These are phyloP conservation scores for Drosophila teissieri DNA, from an alignment of 1,140 invertebrate genomes.

Conservation along the genomic window DNA sequence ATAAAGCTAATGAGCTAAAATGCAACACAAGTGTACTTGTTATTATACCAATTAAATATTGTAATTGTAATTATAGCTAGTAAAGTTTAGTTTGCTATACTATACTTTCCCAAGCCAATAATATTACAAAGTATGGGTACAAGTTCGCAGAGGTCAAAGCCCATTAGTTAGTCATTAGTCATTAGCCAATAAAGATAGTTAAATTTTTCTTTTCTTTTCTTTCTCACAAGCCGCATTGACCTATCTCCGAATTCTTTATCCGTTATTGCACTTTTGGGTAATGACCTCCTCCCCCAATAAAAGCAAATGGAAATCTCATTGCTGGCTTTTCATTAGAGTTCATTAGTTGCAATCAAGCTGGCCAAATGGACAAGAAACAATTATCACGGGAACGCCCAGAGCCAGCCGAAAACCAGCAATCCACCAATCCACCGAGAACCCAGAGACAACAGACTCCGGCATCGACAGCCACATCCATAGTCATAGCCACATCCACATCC, in stretches of 20 bases:
- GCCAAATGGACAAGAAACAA: conserved; percentile 80
- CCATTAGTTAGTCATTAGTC: neutral
- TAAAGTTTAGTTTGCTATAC: too few species aligned
- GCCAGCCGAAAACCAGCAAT: conserved; percentile 19
- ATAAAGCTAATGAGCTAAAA: too few species aligned
- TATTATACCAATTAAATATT: too few species aligned
- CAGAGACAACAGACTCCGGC: conserved; percentile 25
- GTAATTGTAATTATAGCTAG: too few species aligned
- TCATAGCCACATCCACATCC: neutral
- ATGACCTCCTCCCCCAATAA: conserved; percentile 4
- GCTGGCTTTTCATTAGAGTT: conserved; percentile 73
- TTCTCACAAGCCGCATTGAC: neutral
- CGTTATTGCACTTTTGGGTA: neutral
- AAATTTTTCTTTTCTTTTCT: neutral
- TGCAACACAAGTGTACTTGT: too few species aligned
- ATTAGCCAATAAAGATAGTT: conserved; percentile 2
- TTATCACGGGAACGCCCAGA: conserved; percentile 74
- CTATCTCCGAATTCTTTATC: conserved; percentile 21
- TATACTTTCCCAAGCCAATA: neutral
- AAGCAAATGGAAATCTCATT: conserved; percentile 45
- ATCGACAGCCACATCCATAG: conserved; percentile 24
- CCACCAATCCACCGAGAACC: conserved; percentile 33
- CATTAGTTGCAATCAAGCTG: conserved; percentile 80
- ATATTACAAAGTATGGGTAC: neutral
- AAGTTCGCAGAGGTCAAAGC: neutral